These are phyloP conservation scores for Frieseomelitta varia DNA, from an alignment of 1,140 invertebrate genomes.

Conservation along the genomic window DNA sequence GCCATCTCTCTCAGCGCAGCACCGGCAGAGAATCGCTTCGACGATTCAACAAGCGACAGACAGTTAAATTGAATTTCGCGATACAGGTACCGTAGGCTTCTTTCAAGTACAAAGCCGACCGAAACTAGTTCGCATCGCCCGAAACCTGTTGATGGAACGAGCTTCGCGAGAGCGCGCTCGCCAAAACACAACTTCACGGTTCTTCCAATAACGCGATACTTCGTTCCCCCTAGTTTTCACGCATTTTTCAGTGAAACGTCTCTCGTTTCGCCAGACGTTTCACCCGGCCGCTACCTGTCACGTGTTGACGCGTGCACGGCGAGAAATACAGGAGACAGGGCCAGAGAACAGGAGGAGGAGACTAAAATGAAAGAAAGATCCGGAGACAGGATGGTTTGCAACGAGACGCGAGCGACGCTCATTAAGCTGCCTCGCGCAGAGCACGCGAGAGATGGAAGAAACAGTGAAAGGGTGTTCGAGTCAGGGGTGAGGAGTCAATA, in stretches of 20 bases:
- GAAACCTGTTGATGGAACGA: slow-evolving; percentile 41
- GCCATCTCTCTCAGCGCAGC: neutral
- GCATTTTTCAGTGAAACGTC: slow-evolving; percentile 15
- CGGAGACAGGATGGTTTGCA: slow-evolving; percentile 39
- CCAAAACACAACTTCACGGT: slow-evolving; percentile 3
- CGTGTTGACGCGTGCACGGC: neutral
- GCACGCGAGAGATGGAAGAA: slow-evolving; percentile 17
- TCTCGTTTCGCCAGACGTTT: neutral
- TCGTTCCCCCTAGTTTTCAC: neutral
- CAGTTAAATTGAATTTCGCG: neutral
- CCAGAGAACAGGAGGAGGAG: neutral
- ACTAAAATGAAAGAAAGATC: slow-evolving; percentile 47
- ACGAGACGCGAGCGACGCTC: slow-evolving; percentile 52
- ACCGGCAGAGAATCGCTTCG: neutral
- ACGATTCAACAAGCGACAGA: neutral
- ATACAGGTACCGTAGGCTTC: neutral
- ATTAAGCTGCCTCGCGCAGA: slow-evolving; percentile 56
- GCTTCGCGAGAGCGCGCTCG: neutral
- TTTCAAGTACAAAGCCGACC: neutral
- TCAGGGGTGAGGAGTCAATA: slow-evolving; percentile 56
- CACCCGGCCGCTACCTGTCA: neutral
- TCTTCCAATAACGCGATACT: neutral
- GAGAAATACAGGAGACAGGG: neutral
- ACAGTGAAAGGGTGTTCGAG: neutral
- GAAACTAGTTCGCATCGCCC: neutral